Conservation (phyloP, 2,797 vertebrate genomes). For the Brachyrhaphis roseni region DNA sequence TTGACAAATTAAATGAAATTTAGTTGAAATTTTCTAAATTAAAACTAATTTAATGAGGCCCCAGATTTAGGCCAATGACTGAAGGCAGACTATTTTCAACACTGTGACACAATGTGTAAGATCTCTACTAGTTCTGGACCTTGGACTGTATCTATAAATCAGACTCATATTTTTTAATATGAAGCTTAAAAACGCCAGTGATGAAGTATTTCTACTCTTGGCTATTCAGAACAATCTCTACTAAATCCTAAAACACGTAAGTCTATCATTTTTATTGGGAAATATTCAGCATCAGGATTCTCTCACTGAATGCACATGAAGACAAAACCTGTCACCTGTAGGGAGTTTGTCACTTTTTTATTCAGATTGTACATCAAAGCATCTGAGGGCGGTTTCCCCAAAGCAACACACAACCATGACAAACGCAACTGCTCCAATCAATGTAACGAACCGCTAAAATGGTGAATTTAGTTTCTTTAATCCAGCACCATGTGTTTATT, state of each 20-base stretch:
- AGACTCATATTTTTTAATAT: too few relatives aligned
- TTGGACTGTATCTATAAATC: too few relatives aligned
- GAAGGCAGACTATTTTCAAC: too few relatives aligned
- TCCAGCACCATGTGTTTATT: conserved; percentile 33
- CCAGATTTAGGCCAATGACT: too few relatives aligned
- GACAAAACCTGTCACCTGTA: conserved; percentile 28
- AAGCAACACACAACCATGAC: conserved; percentile 29
- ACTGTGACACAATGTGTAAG: too few relatives aligned
- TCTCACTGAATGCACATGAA: conserved; percentile 33
- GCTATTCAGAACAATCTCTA: neutral
- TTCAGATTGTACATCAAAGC: conserved; percentile 63
- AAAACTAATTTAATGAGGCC: too few relatives aligned
- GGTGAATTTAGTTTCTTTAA: conserved; percentile 19
- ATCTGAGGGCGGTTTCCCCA: conserved; percentile 30
- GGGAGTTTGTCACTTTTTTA: conserved; percentile 52
- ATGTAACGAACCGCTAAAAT: neutral
- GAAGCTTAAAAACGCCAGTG: too few relatives aligned
- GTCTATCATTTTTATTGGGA: neutral
- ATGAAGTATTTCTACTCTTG: neutral
- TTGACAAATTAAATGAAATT: too few relatives aligned
- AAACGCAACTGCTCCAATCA: conserved; percentile 19
- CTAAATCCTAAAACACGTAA: neutral
- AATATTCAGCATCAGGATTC: neutral
- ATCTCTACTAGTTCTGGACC: too few relatives aligned
- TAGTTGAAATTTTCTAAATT: too few relatives aligned